Percentiles rank a stretch among this genome's conserved stretches.
These are phyloP conservation scores for Drosophila gunungcola DNA, from an alignment of 1,140 invertebrate genomes.

Conservation along the genomic window DNA sequence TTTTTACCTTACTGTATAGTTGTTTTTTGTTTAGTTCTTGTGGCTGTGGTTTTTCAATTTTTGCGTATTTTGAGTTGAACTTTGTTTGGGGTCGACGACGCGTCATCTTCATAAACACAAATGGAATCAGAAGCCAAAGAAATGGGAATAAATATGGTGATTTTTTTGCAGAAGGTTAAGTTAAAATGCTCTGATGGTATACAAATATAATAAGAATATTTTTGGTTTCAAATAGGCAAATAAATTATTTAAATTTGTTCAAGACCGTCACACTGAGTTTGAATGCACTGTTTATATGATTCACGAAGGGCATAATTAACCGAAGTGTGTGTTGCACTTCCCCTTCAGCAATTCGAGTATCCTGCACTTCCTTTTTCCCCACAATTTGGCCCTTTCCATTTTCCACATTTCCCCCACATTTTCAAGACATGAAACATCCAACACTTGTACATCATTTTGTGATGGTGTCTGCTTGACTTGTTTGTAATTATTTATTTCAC, in stretches of 20 bases:
- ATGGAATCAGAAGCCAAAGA: slow-evolving; percentile 39
- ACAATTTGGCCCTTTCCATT: background rate
- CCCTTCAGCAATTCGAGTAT: slow-evolving; percentile 41
- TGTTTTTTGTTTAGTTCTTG: slow-evolving; percentile 46
- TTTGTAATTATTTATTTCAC: slow-evolving; percentile 80
- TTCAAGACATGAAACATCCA: slow-evolving; percentile 13
- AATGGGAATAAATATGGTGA: slow-evolving; percentile 22
- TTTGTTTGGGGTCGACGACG: slow-evolving; percentile 39
- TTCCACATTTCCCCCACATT: background rate
- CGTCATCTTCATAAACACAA: slow-evolving; percentile 64
- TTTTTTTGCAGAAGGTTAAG: slow-evolving; percentile 2
- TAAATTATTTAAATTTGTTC: too few relatives aligned
- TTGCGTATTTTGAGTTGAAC: slow-evolving; percentile 10
- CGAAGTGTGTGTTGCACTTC: slow-evolving; percentile 68
- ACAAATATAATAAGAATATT: too few relatives aligned
- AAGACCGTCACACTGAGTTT: background rate
- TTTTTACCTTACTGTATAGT: slow-evolving; percentile 28
- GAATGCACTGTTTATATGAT: slow-evolving; percentile 2
- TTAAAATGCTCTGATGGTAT: slow-evolving; percentile 17
- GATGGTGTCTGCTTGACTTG: slow-evolving; percentile 70
- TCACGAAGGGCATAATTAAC: slow-evolving; percentile 4
- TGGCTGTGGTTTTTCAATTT: slow-evolving; percentile 24
- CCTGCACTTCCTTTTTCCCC: background rate
- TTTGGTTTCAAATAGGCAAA: too few relatives aligned
- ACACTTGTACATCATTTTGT: slow-evolving; percentile 49